Base-by-base conservation (phyloP, 1,140 invertebrate genomes). In the Chironomus striatipennis region DNA sequence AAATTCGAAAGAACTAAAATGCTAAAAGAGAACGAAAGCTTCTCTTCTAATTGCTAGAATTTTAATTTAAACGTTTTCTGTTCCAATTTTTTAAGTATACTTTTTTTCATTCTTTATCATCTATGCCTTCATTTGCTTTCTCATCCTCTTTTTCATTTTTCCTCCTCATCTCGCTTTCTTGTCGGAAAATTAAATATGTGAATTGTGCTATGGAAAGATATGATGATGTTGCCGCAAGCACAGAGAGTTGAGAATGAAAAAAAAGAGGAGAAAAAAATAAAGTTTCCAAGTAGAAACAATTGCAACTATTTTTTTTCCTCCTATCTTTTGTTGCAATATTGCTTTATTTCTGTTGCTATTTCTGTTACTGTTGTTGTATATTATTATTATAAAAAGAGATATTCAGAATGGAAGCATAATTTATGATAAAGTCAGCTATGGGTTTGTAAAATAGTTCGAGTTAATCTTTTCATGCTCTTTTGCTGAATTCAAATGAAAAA, bases 361-460 rank as follows among this genome's bases (percentile, higher is more conserved):
- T 2, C 43, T 47, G 8, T 15, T 57, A 47, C 43, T 47, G 43
- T 15, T 47, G 8, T 15, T 57, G 12, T 57, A 57, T 57, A n/a
- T 57, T 34, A n/a, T 57, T 57, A 57, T 57, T 57, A 57, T 57
- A 15, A 57, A 57, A 5, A 57, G 47, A 57, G 12, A 57, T n/a
- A n/a, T 47, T 57, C 47, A 57, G 47, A 57, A n/a, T 57, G 47
- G 47, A 12, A 57, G 47, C 47, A 57, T 57, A 57, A 57, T 57
- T 57, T 57, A 57, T 57, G 47, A 57, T 57, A 57, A 57, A 57
- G 47, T 57, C 47, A 57, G 47, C 47, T n/a, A 57, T 57, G 47
- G 47, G 47, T 57, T 57, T 57, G 12, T 12, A n/a, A 15, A 57
- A 57, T 57, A 57, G 47, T 57, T 57, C 12, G n/a, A 57, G 10